Evolutionary conservation across 2,113 vertebrate genomes (phyloP).

Genomic region (Rhipidura dahli): DNA sequence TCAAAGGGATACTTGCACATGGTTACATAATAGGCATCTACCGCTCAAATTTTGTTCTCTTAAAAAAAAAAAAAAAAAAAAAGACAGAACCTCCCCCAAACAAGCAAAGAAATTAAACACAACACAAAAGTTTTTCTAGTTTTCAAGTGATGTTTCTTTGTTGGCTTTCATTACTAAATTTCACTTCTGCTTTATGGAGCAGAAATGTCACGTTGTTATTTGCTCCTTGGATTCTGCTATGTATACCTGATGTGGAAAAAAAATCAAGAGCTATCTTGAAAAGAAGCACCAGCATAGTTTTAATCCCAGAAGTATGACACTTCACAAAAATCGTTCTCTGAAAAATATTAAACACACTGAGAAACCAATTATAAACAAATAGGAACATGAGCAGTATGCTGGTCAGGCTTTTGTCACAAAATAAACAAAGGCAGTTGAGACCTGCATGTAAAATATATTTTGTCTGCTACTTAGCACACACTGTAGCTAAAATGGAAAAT

Average conservation of each 20-base stretch:
- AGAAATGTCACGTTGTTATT: not conserved
- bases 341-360: not conserved
- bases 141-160: not conserved
- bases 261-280: not conserved
- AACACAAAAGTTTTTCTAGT: not conserved
- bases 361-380: not conserved
- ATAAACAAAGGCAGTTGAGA: not conserved
- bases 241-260: not conserved
- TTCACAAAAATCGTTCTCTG: not conserved
- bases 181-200: not conserved
- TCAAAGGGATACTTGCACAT: not conserved
- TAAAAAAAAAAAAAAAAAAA: not conserved
- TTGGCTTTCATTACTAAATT: not conserved
- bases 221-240: not conserved
- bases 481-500: constrained; percentile 69
- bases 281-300: not conserved
- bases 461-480: constrained; percentile 19
- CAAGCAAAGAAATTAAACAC: not conserved
- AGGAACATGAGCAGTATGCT: not conserved
- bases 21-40: not conserved
- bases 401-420: not conserved
- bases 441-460: constrained; percentile 42
- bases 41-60: not conserved
- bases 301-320: not conserved
- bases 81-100: not conserved